Conservation (phyloP, 2,888 invertebrate genomes). For the Pyrrhosoma nymphula region DNA sequence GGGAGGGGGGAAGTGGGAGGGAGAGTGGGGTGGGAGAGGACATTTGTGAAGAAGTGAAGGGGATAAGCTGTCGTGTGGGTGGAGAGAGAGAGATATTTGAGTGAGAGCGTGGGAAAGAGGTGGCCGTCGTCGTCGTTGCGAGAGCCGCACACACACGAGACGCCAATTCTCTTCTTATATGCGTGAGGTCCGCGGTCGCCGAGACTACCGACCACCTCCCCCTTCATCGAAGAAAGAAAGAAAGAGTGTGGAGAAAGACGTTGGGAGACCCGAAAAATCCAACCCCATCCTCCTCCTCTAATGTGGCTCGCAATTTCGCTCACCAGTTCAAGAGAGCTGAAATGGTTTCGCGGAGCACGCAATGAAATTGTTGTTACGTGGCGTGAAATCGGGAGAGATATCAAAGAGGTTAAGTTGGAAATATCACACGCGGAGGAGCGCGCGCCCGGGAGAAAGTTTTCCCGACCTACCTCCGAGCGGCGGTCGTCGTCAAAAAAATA, state of each 20-base stretch:
- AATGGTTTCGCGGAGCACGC: not conserved
- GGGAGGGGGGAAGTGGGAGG: not conserved
- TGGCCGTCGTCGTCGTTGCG: not conserved
- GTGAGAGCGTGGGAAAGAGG: constrained; percentile 21
- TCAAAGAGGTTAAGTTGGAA: not conserved
- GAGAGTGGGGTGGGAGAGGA: not conserved
- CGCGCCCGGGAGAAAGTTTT: not conserved
- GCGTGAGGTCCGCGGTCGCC: not conserved
- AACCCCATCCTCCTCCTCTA: too few species aligned
- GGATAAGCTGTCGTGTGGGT: not conserved
- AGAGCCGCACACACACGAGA: too few species aligned
- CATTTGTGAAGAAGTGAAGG: not conserved
- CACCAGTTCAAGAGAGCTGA: not conserved
- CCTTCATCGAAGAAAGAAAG: too few species aligned
- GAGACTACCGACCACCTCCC: too few species aligned
- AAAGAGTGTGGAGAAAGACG: too few species aligned
- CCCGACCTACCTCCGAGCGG: not conserved
- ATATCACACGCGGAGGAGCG: not conserved
- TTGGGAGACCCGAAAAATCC: too few species aligned
- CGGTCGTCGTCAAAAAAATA: not conserved
- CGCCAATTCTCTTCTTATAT: too few species aligned
- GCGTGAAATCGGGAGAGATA: constrained; percentile 12
- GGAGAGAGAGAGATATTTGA: not conserved
- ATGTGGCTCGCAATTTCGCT: not conserved
- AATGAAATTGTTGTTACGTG: not conserved